phyloP scores from a whole-genome alignment of 1,140 invertebrate species.

The Drosophila trapezifrons region DNA sequence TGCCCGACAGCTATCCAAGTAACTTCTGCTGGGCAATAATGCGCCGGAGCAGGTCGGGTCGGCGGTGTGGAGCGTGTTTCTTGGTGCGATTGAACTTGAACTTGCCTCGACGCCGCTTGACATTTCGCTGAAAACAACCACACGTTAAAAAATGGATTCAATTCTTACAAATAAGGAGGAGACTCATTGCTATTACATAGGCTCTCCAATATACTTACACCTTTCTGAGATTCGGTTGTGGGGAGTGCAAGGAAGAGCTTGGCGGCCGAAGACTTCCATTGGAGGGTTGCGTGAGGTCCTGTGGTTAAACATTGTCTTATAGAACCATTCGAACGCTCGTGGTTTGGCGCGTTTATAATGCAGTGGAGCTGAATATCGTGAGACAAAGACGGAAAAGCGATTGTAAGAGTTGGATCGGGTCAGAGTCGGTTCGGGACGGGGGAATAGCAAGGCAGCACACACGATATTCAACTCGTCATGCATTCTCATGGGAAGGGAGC shows the following conservation, averaged over 20 bases:
- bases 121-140: conserved; percentile 65
- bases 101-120: conserved; percentile 90
- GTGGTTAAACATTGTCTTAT: conserved; percentile 84
- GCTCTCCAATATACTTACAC: conserved; percentile 56
- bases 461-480: conserved; percentile 82
- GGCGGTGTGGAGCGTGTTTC: conserved; percentile 88
- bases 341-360: conserved; percentile 84
- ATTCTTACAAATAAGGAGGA: neutral
- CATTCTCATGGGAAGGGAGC: conserved; percentile 50
- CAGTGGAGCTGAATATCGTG: conserved; percentile 84
- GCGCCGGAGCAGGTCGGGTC: conserved; percentile 83
- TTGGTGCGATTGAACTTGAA: conserved; percentile 92
- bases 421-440: conserved; percentile 10
- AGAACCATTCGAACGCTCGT: conserved; percentile 84
- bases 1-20: conserved; percentile 87
- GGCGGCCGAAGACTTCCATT: conserved; percentile 83
- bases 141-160: neutral
- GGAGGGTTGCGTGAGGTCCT: conserved; percentile 81
- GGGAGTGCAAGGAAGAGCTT: conserved; percentile 83
- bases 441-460: conserved; percentile 48
- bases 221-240: conserved; percentile 77
- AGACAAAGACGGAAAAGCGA: conserved; percentile 74
- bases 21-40: conserved; percentile 86
- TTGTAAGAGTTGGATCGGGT: conserved; percentile 38
- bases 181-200: neutral